A percentile compares a stretch with the other conserved stretches of the same genome.
phyloP scores from a whole-genome alignment of 2,797 vertebrate genomes.

The Anas acuta region DNA sequence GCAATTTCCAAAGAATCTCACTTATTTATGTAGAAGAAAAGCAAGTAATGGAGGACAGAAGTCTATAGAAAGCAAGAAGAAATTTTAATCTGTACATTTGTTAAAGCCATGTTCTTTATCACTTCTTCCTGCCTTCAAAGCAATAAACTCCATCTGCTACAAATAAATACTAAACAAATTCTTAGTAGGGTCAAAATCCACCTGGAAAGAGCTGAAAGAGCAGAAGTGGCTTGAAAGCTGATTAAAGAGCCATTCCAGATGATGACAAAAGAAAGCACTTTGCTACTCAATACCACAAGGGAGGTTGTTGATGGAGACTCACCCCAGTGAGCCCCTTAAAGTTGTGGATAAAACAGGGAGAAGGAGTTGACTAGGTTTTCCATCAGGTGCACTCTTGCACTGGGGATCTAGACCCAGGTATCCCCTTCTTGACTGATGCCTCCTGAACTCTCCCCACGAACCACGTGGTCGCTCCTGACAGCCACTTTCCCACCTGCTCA shows the following conservation, averaged over 20 bases:
- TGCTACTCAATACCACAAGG: not conserved
- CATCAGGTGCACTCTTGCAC: not conserved
- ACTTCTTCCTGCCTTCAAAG: not conserved
- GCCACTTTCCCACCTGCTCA: not conserved
- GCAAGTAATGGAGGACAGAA: not conserved
- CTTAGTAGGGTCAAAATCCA: not conserved
- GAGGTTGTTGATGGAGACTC: not conserved
- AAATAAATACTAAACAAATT: not conserved
- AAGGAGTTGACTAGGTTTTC: not conserved
- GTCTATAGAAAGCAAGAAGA: not conserved
- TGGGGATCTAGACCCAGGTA: not conserved
- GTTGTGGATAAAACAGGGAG: not conserved
- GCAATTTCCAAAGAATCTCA: not conserved
- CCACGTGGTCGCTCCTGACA: not conserved
- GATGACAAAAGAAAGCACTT: not conserved
- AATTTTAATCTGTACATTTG: fast-evolving
- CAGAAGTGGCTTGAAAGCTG: not conserved
- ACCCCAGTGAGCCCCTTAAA: fast-evolving
- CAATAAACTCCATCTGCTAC: not conserved
- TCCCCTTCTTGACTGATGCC: not conserved
- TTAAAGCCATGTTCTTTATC: not conserved
- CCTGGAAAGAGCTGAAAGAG: not conserved
- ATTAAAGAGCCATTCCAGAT: not conserved
- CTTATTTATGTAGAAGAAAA: not conserved
- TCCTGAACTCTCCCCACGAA: not conserved